Evolutionary conservation across 2,888 invertebrate species (phyloP).

Genomic region (Dynastes hyllus): DNA sequence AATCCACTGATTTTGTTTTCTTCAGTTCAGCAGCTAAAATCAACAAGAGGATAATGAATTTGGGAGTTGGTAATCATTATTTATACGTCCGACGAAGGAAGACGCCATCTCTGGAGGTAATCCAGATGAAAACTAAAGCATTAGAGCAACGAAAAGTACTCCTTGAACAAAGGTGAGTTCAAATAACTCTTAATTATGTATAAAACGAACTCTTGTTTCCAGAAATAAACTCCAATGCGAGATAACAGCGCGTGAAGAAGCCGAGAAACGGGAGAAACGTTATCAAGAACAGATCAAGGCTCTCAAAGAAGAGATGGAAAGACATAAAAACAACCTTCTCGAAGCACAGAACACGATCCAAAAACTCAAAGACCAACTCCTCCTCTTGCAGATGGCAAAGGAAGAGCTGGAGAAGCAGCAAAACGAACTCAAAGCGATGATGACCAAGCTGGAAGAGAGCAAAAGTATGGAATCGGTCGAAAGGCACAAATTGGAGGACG

Average conservation of each 20-base stretch:
- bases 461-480: conserved; percentile 92
- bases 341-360: conserved; percentile 90
- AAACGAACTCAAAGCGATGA: conserved; percentile 89
- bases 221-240: conserved; percentile 93
- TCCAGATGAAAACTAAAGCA: conserved; percentile 99
- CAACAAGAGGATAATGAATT: conserved; percentile 97
- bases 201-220: conserved; percentile 53
- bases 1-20: conserved; percentile 98
- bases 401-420: conserved; percentile 90
- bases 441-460: conserved; percentile 90
- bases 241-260: conserved; percentile 93
- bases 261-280: conserved; percentile 95
- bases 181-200: not conserved
- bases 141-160: conserved; percentile 93
- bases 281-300: conserved; percentile 92
- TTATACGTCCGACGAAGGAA: conserved; percentile 98
- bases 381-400: conserved; percentile 90
- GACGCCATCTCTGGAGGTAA: conserved; percentile 98
- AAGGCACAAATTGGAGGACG: conserved; percentile 88
- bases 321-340: conserved; percentile 81
- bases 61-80: conserved; percentile 99
- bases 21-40: conserved; percentile 96
- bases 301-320: conserved; percentile 95
- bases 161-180: conserved; percentile 87
- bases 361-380: conserved; percentile 89